Evolutionary conservation across 1,140 invertebrate species (phyloP).

Genomic region (Drosophila jambulina): DNA sequence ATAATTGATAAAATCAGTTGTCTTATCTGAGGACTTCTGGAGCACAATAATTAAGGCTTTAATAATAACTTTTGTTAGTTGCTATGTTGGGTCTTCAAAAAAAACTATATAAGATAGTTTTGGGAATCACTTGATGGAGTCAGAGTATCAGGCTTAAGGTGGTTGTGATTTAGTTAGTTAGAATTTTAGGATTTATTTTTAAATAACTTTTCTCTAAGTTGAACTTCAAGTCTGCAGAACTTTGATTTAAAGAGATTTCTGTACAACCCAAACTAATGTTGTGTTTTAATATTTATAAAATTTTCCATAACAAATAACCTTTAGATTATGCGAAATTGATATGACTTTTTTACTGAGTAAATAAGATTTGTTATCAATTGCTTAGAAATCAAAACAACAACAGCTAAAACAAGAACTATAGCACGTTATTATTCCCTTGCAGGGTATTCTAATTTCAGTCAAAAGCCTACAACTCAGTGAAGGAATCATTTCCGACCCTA

Average conservation of each 20-base stretch:
- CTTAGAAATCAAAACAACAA: not conserved
- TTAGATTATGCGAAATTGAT: not conserved
- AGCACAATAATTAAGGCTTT: not conserved
- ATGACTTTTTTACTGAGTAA: not conserved
- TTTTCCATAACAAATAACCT: not conserved
- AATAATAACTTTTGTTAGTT: no score
- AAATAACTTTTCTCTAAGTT: not conserved
- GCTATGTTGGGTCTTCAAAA: not conserved
- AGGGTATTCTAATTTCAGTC: no score
- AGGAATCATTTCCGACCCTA: no score
- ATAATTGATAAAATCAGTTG: not conserved
- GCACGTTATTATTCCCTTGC: no score
- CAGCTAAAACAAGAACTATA: not conserved
- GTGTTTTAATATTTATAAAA: not conserved
- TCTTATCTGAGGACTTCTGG: not conserved
- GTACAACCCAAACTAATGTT: not conserved
- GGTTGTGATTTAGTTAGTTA: not conserved
- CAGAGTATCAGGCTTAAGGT: not conserved
- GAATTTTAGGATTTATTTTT: not conserved
- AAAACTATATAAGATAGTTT: not conserved
- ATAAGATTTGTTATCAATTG: slow-evolving; percentile 1
- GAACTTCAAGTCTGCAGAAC: not conserved
- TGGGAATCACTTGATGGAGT: not conserved
- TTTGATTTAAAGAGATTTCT: not conserved
- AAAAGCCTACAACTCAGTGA: no score